Conservation (phyloP, 2,113 vertebrate species). For the Pomatorhinus ruficollis region DNA sequence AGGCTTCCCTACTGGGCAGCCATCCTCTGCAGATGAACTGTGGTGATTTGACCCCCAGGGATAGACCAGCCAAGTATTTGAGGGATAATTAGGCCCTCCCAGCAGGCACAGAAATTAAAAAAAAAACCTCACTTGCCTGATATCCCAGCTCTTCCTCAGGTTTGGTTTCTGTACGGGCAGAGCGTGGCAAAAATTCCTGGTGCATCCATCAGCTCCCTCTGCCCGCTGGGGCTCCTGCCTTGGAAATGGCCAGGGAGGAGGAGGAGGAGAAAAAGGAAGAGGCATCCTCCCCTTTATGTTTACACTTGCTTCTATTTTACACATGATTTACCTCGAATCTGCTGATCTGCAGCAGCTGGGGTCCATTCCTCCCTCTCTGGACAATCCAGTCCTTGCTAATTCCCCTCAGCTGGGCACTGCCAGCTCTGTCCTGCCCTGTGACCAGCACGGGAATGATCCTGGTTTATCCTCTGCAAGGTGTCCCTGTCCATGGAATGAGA, state of each 20-base stretch:
- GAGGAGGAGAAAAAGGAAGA: accelerated
- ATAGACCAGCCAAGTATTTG: too few species aligned
- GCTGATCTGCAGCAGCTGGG: neutral
- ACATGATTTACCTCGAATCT: neutral
- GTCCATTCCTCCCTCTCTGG: neutral
- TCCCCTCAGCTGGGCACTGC: neutral
- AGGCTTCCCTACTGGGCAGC: neutral
- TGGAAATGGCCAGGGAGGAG: neutral
- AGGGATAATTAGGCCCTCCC: neutral
- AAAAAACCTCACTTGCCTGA: neutral
- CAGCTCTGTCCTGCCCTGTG: neutral
- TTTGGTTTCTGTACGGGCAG: neutral
- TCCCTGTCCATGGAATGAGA: neutral
- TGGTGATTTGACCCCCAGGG: neutral
- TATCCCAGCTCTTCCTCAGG: neutral
- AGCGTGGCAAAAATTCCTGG: accelerated
- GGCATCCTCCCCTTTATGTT: neutral
- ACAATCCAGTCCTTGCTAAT: neutral
- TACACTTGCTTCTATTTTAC: neutral
- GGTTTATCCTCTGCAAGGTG: accelerated
- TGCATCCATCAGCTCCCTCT: neutral
- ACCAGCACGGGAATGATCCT: accelerated
- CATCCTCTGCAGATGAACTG: neutral
- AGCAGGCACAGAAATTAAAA: neutral
- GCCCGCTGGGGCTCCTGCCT: accelerated